Base-by-base conservation (phyloP, 2,888 invertebrate genomes). In the Mesorhabditis sp. region DNA sequence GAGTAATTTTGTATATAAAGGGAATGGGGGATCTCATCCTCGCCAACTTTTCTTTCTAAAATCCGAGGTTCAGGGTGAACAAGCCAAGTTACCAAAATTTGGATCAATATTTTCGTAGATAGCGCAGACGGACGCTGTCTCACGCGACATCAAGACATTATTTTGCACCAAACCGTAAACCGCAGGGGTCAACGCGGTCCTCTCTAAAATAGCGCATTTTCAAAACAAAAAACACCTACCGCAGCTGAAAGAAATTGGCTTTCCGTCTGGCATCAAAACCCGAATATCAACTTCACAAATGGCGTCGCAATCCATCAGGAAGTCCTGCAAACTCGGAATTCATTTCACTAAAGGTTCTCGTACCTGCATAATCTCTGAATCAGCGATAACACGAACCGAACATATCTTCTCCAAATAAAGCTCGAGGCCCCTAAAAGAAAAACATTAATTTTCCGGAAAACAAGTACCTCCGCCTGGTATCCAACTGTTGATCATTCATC, bases 1-100 rank as follows among this genome's bases (percentile, higher is more conserved):
- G 94, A 94, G 87, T 97, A 98, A 88, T 98, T 98, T 88, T 97
- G 96, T 82, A 98, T 95, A 89, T 98, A 98, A 76, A 98, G 89
- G 83, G 94, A 93, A 88, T 98, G 97, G 0, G 97, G 97, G 81
- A 93, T 92, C 88, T 98, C 98, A 86, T 92, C 91, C 0, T 93
- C 91, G 82, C 92, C 92, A 73, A 98, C 89, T 88, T 95, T 95
- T 69, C 97, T 91, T 87, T 96, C 95, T 93, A 88, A n/a, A 88
- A 72, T 15, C 7, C 28, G 28, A 28, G n/a, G 15, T 58, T 50
- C n/a, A 50, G 58, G n/a, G n/a, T 13, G 58, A 50, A 50, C 58
- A 10, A 45, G 10, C 44, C 43, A 45, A 83, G 90, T 90, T 85
- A 94, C 94, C 94, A 88, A 96, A 96, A 88, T 94, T 94, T 87